Base-by-base conservation (phyloP, 1,140 invertebrate genomes). In the Plutomurus gul region DNA sequence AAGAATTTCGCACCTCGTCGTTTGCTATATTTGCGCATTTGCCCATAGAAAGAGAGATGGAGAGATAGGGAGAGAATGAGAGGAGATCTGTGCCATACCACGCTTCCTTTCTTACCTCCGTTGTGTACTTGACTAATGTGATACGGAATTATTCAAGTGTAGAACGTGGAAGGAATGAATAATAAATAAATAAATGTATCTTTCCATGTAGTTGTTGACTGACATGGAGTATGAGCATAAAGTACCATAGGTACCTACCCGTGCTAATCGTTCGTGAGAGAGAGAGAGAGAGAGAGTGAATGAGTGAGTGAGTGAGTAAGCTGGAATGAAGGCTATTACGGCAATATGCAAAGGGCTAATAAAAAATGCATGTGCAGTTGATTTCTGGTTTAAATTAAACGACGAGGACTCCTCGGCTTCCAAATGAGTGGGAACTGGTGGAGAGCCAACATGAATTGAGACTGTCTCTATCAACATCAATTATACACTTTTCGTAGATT, bases 361-460 rank as follows among this genome's bases (percentile, higher is more conserved):
- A 65, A 65, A 65, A 65, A 65, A 65, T 65, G 27, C 56, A 65
- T 65, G 56, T 33, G 56, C 56, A 65, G 13, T 65, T 65, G 56
- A 65, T 65, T 65, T 65, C 56, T 65, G 56, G 56, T 65, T 65
- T 65, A 65, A 65, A 65, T 18, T 65, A 65, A 33, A 36, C 56
- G 56, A 65, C 56, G 56, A 36, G 30, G 30, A 65, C 56, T 65
- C 56, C 13, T 65, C 56, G 11, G 36, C 56, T 36, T 65, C 56
- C 56, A 65, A 65, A 65, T 65, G 30, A 65, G 56, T 36, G 56
- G 56, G 56, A 65, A 65, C 56, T 65, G 56, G 56, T 65, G 56
- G 56, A 65, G 56, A 65, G 56, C 56, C 16, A 65, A 65, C 56
- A 65, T 30, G 56, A 65, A 10, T 11, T 65, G 27, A 33, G 25